A percentile compares a stretch with the other conserved stretches of the same genome.
These are phyloP conservation scores for Gouania willdenowi DNA, from an alignment of 2,797 vertebrate genomes.

Conservation along the genomic window DNA sequence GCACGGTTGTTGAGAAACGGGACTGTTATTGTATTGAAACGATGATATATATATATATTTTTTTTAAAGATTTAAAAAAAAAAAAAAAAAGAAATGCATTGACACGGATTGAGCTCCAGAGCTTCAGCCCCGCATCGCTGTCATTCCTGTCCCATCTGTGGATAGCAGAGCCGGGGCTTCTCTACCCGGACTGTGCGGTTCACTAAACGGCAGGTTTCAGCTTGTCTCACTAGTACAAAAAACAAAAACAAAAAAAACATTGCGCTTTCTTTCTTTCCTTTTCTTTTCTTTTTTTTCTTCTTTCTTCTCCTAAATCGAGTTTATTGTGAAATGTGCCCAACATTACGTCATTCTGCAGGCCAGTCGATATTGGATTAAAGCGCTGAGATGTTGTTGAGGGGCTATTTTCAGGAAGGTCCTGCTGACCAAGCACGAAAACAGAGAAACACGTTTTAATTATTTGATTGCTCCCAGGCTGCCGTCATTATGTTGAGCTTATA, in stretches of 20 bases:
- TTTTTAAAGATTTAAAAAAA: not conserved
- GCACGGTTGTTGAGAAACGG: not conserved
- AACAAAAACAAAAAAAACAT: not conserved
- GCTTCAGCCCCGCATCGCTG: conserved; percentile 30
- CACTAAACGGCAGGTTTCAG: conserved; percentile 8
- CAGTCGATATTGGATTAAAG: conserved; percentile 86
- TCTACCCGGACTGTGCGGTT: conserved; percentile 33
- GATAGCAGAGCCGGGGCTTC: conserved; percentile 41
- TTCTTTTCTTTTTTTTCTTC: conserved; percentile 31
- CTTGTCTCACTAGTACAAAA: conserved; percentile 1
- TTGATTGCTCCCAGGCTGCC: conserved; percentile 40
- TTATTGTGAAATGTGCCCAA: conserved; percentile 52
- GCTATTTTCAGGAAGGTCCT: conserved; percentile 68
- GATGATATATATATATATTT: too few species aligned
- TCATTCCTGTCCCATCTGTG: conserved; percentile 61
- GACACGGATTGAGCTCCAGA: not conserved
- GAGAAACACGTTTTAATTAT: conserved; percentile 65
- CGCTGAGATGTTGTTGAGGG: conserved; percentile 77
- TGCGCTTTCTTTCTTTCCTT: conserved; percentile 13
- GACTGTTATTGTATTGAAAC: too few species aligned
- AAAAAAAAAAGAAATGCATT: not conserved
- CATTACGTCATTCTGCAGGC: conserved; percentile 96
- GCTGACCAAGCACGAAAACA: conserved; percentile 76
- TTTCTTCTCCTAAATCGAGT: conserved; percentile 31
- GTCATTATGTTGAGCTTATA: conserved; percentile 62